Conservation (phyloP, 2,113 vertebrate genomes). For the Mirza zaza region DNA sequence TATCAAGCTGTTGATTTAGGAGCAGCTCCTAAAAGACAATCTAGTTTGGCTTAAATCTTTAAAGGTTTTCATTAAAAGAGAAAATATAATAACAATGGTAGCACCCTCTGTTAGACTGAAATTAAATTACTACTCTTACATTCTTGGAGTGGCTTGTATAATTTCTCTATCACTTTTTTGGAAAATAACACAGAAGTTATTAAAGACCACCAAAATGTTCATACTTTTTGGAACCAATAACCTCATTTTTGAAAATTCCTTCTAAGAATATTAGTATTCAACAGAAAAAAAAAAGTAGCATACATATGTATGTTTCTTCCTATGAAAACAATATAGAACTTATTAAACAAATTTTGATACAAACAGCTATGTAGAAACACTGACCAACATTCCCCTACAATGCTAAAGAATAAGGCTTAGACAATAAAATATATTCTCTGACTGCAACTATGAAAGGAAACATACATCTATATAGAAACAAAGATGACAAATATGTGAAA, state of each 20-base stretch:
- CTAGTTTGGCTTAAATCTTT: conserved; percentile 58
- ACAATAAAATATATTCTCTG: neutral
- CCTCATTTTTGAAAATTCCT: neutral
- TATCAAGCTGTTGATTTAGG: conserved; percentile 26
- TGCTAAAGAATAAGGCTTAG: neutral
- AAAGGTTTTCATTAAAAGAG: neutral
- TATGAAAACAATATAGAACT: neutral
- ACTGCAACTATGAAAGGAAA: neutral
- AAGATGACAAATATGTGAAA: neutral
- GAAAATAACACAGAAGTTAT: neutral
- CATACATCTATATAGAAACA: neutral
- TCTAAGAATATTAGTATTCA: neutral
- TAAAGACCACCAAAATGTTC: neutral
- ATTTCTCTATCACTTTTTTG: neutral
- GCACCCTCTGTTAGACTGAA: neutral
- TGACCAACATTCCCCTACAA: neutral
- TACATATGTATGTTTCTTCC: neutral
- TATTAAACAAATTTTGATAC: neutral
- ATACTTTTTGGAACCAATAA: neutral
- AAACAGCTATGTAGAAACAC: neutral
- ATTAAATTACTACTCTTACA: neutral
- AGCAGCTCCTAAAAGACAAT: conserved; percentile 53
- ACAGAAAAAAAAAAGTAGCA: neutral
- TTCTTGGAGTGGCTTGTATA: neutral
- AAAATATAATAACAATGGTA: neutral